phyloP scores from a whole-genome alignment of 2,797 vertebrate genomes.

The Orestias chungarensis region DNA sequence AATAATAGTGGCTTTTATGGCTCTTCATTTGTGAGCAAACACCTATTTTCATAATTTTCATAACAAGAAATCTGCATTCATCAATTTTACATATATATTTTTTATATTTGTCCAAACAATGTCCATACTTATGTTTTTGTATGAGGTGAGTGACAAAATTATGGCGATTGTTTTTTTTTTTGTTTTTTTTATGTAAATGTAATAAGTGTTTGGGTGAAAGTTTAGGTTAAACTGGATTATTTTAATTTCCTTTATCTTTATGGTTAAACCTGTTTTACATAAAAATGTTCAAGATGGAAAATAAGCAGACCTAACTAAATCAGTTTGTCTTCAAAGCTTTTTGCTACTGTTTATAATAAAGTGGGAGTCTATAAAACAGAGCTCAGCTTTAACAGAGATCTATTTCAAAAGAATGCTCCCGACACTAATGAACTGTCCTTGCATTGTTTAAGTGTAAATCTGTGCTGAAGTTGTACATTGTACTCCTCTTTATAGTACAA shows the following conservation, averaged over 20 bases:
- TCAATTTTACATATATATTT: neutral
- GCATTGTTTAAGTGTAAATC: neutral
- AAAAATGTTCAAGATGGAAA: neutral
- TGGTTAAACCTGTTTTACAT: neutral
- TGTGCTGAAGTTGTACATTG: neutral
- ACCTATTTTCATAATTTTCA: too few relatives aligned
- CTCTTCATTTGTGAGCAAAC: too few relatives aligned
- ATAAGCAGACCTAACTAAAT: neutral
- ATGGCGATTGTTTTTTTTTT: too few relatives aligned
- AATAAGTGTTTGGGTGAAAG: neutral
- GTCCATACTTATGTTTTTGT: neutral
- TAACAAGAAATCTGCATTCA: neutral
- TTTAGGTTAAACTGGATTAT: neutral
- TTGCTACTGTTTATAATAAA: neutral
- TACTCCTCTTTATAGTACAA: neutral
- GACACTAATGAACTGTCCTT: neutral
- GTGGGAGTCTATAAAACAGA: too few relatives aligned
- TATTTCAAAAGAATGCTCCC: neutral
- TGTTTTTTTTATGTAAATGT: too few relatives aligned
- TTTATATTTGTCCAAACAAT: neutral
- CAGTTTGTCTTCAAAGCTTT: neutral
- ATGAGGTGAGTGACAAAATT: neutral
- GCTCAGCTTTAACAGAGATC: neutral
- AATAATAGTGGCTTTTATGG: too few relatives aligned
- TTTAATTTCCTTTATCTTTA: neutral